Evolutionary conservation across 2,888 invertebrate genomes (phyloP).

Genomic region (Drosophila paramelanica): DNA sequence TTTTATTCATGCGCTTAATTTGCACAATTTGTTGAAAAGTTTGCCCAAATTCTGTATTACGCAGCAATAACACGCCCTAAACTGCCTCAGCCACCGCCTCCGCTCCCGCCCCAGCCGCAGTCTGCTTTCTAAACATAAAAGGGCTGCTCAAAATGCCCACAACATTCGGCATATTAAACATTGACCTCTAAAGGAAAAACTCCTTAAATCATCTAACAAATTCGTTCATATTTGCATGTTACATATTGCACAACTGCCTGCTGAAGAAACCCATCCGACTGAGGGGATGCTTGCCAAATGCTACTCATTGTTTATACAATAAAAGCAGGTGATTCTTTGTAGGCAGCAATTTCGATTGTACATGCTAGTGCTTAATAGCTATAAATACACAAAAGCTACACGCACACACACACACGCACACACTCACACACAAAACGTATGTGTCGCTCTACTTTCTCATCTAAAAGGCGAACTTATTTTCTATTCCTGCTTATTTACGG

Average conservation of each 20-base stretch:
- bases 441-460: too few relatives aligned
- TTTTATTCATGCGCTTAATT: slow-evolving; percentile 59
- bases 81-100: slow-evolving; percentile 5
- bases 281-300: background rate
- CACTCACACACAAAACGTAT: background rate
- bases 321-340: background rate
- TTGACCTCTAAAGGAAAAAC: slow-evolving; percentile 13
- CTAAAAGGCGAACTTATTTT: too few relatives aligned
- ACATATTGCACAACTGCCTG: background rate
- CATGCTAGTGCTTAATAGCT: background rate
- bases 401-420: background rate
- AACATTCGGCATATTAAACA: slow-evolving; percentile 11
- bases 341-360: background rate
- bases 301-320: slow-evolving; percentile 6
- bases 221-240: slow-evolving; percentile 11
- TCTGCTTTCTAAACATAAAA: slow-evolving; percentile 13
- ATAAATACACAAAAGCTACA: background rate
- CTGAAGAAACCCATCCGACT: background rate
- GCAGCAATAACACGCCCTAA: slow-evolving; percentile 1
- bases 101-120: background rate
- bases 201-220: slow-evolving; percentile 11
- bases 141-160: slow-evolving; percentile 25
- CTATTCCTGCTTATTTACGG: too few relatives aligned
- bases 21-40: slow-evolving; percentile 57
- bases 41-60: slow-evolving; percentile 10